These are phyloP conservation scores for Galleria mellonella DNA, from an alignment of 1,140 invertebrate species.

Conservation along the genomic window DNA sequence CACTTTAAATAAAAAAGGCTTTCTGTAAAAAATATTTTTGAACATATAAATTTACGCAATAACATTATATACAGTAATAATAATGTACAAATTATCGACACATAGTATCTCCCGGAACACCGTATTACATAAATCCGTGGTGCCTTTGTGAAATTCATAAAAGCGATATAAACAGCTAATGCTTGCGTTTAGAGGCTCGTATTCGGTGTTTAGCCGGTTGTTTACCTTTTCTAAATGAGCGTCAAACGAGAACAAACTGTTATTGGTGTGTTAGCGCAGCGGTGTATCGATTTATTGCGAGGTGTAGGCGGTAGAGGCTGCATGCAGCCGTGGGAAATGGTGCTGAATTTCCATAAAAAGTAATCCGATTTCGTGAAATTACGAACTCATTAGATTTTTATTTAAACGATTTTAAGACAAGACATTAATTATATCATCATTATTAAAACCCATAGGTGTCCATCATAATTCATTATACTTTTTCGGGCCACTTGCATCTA, in stretches of 20 bases:
- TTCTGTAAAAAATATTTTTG: no score
- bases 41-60: no score
- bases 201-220: conserved; percentile 12
- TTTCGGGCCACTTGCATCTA: no score
- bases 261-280: conserved; percentile 29
- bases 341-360: background rate
- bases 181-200: conserved; percentile 6
- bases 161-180: conserved; percentile 2
- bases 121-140: background rate
- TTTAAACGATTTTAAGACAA: no score
- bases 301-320: conserved; percentile 17
- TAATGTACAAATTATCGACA: conserved; percentile 1
- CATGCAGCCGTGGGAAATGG: conserved; percentile 4
- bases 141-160: conserved; percentile 1
- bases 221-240: conserved; percentile 44
- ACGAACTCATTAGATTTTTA: no score
- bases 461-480: no score
- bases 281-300: conserved; percentile 25
- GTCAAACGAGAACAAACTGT: conserved; percentile 37
- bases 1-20: no score
- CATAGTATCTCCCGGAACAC: no score
- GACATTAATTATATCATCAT: no score
- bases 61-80: background rate
- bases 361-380: no score
- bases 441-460: no score